These are phyloP conservation scores for Porites lobata DNA, from an alignment of 92 coral and sea anemone species.

Conservation along the genomic window DNA sequence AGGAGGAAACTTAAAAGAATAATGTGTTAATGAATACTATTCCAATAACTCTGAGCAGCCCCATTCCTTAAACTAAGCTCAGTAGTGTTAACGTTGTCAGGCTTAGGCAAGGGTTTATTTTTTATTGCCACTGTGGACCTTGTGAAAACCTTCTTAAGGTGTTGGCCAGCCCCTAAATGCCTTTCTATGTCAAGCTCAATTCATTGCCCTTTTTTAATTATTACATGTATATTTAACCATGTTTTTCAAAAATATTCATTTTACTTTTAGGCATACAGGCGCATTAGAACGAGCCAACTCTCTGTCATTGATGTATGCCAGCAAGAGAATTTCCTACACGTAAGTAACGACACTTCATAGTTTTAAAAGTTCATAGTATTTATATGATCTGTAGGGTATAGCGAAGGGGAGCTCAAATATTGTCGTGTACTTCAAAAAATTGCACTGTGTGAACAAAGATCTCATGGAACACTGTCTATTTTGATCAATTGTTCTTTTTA, in stretches of 20 bases:
- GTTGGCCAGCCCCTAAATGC: conserved; percentile 7
- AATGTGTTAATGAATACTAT: no score
- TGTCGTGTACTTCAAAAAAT: not conserved
- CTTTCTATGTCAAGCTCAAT: not conserved
- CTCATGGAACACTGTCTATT: not conserved
- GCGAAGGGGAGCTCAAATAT: not conserved
- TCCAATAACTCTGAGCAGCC: no score
- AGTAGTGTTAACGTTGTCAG: no score
- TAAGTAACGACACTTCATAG: not conserved
- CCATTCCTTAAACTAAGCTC: no score
- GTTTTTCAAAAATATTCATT: no score
- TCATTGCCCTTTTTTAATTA: not conserved
- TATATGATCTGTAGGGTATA: not conserved
- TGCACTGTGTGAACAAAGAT: not conserved
- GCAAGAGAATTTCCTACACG: conserved; percentile 43
- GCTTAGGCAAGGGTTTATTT: not conserved
- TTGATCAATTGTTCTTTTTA: conserved; percentile 1
- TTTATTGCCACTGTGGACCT: conserved; percentile 2
- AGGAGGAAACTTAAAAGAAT: no score
- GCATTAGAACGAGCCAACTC: conserved; percentile 37
- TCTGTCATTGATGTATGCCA: conserved; percentile 48
- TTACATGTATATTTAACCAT: no score
- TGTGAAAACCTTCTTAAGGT: not conserved
- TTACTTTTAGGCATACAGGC: conserved; percentile 53
- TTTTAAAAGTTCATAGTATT: not conserved